Evolutionary conservation across 2,797 vertebrate genomes (phyloP).

Genomic region (Hapalemur alaotrensis): DNA sequence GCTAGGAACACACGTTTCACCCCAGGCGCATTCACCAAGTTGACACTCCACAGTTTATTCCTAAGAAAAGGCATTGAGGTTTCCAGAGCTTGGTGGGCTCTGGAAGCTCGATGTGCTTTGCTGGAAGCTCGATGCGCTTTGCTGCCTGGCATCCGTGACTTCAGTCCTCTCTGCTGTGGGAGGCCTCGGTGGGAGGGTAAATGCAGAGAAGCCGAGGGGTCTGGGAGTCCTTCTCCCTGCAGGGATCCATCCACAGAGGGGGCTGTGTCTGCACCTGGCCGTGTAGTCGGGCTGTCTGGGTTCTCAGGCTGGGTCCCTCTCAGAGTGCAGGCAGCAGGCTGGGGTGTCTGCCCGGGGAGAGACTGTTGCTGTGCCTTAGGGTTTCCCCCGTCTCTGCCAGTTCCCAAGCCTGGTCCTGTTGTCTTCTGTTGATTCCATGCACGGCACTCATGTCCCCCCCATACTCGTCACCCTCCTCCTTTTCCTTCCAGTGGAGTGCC

Average conservation of each 20-base stretch:
- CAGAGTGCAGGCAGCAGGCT: not conserved
- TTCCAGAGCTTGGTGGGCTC: not conserved
- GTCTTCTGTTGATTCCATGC: not conserved
- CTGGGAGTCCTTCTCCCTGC: not conserved
- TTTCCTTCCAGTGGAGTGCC: not conserved
- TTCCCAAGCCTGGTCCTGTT: not conserved
- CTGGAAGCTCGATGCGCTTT: not conserved
- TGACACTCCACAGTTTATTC: not conserved
- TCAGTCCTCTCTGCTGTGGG: not conserved
- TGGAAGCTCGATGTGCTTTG: not conserved
- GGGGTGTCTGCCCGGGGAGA: not conserved
- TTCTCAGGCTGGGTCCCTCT: not conserved
- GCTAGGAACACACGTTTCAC: not conserved
- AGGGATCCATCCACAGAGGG: not conserved
- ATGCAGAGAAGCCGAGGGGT: not conserved
- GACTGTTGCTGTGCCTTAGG: not conserved
- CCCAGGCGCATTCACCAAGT: not conserved
- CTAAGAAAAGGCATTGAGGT: not conserved
- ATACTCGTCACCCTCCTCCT: too few relatives aligned
- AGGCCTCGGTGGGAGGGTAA: not conserved
- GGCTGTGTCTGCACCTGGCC: too few relatives aligned
- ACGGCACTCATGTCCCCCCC: not conserved
- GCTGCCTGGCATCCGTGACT: not conserved
- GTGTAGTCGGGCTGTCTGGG: not conserved
- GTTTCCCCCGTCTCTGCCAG: not conserved